These are phyloP conservation scores for Eira barbara DNA, from an alignment of 2,113 vertebrate genomes.

Conservation along the genomic window DNA sequence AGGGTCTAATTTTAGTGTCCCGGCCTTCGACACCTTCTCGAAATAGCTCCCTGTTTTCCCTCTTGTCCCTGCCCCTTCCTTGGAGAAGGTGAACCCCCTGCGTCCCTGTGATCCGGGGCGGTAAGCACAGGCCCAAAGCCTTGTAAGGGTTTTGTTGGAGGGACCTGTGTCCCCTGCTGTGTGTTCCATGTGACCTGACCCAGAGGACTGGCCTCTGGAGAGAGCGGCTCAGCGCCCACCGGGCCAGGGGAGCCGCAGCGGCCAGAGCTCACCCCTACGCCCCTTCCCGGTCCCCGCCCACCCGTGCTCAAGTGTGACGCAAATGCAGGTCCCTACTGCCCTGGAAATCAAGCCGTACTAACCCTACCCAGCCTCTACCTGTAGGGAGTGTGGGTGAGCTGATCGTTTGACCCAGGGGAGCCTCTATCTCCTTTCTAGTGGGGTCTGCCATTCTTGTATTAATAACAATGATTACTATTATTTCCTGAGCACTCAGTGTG, in stretches of 20 bases:
- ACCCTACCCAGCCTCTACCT: not conserved
- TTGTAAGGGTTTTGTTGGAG: constrained; percentile 54
- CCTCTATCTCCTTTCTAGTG: too few species aligned
- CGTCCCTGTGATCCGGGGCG: not conserved
- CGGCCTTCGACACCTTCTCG: constrained; percentile 77
- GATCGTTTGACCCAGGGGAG: not conserved
- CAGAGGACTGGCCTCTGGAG: not conserved
- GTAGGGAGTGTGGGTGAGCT: too few species aligned
- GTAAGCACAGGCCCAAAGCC: not conserved
- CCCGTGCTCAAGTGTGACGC: too few species aligned
- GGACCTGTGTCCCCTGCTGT: not conserved
- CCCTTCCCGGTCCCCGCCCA: not conserved
- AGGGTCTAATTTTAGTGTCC: constrained; percentile 83
- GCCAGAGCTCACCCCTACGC: too few species aligned
- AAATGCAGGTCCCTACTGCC: not conserved
- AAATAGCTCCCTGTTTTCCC: constrained; percentile 80
- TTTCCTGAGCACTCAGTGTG: not conserved
- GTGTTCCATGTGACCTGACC: not conserved
- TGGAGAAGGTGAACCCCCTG: constrained; percentile 50
- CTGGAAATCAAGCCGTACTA: not conserved
- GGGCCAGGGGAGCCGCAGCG: accelerated
- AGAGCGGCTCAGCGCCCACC: not conserved
- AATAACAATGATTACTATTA: too few species aligned
- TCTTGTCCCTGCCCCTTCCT: constrained; percentile 50
- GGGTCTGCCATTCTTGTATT: not conserved